These are phyloP conservation scores for Varanus salvator DNA, from an alignment of 2,113 vertebrate genomes.

Conservation along the genomic window DNA sequence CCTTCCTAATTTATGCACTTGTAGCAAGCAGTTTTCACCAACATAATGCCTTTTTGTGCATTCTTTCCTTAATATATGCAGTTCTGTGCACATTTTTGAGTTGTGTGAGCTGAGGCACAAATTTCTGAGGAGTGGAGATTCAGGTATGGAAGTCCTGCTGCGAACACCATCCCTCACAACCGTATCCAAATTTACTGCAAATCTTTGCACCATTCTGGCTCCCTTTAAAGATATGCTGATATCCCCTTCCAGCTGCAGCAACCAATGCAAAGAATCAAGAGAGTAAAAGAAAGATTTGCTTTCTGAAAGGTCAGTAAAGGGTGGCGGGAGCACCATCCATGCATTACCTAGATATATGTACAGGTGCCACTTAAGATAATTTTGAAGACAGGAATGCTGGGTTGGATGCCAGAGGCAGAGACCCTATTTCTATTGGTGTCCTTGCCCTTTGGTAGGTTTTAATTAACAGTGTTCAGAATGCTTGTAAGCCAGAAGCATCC, in stretches of 20 bases:
- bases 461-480: conserved; percentile 58
- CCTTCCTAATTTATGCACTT: too few species aligned
- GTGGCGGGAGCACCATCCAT: conserved; percentile 17
- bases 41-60: too few species aligned
- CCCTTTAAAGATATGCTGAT: conserved; percentile 11
- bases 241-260: neutral
- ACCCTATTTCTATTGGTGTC: conserved; percentile 60
- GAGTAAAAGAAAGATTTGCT: conserved; percentile 14
- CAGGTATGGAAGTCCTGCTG: too few species aligned
- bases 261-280: conserved; percentile 15
- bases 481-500: conserved; percentile 49
- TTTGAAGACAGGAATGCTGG: conserved; percentile 50
- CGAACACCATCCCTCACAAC: neutral
- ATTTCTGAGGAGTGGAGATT: too few species aligned
- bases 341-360: conserved; percentile 20
- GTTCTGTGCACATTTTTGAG: too few species aligned
- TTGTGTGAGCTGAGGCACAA: too few species aligned
- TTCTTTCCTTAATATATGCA: too few species aligned
- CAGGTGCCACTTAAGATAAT: conserved; percentile 56
- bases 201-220: neutral
- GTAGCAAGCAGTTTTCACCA: too few species aligned
- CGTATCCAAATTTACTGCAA: neutral
- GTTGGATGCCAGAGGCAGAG: conserved; percentile 33
- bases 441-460: conserved; percentile 66
- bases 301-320: conserved; percentile 15